These are phyloP conservation scores for Callocephalon fimbriatum DNA, from an alignment of 2,113 vertebrate genomes.

Conservation along the genomic window DNA sequence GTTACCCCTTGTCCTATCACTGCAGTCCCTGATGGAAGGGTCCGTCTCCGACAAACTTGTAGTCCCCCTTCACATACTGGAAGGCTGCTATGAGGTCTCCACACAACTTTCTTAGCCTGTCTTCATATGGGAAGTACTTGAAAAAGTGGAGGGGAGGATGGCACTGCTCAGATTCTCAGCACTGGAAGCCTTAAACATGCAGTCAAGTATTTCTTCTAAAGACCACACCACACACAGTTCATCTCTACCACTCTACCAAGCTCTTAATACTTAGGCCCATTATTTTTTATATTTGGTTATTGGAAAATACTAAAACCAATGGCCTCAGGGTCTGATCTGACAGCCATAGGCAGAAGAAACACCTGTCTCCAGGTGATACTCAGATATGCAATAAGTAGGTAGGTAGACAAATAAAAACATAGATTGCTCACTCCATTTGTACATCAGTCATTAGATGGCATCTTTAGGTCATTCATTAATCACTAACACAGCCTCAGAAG, in stretches of 20 bases:
- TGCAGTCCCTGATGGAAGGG: not conserved
- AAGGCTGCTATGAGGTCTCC: not conserved
- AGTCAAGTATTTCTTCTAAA: not conserved
- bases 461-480: not conserved
- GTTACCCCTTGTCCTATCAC: not conserved
- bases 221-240: not conserved
- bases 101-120: not conserved
- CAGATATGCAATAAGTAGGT: not conserved
- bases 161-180: not conserved
- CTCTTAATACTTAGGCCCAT: rapidly evolving
- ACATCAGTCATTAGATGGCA: rapidly evolving
- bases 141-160: not conserved
- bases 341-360: not conserved
- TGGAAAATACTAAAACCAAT: not conserved
- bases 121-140: not conserved
- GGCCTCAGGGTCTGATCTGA: not conserved
- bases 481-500: not conserved
- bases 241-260: not conserved
- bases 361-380: not conserved
- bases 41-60: not conserved
- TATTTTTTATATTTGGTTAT: not conserved
- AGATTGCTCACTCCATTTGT: not conserved
- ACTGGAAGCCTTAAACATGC: not conserved
- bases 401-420: not conserved
- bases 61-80: not conserved